Base-by-base conservation (phyloP, 2,888 invertebrate genomes). In the Tetheella fluctuosa region DNA sequence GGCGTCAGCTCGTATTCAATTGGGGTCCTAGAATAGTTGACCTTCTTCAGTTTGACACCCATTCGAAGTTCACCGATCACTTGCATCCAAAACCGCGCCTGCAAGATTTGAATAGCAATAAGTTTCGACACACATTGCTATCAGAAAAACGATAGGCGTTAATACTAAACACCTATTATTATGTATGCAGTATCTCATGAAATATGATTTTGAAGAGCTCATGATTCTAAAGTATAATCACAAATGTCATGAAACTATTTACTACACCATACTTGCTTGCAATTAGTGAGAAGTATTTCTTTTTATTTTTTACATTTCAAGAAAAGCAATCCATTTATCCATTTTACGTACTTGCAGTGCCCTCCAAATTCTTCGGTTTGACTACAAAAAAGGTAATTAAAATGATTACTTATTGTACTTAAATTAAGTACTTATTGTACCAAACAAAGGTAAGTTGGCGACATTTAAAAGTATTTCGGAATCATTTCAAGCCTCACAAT, bases 41-140 rank as follows among this genome's bases (percentile, higher is more conserved):
- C 93, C 89, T 98, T 98, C 93, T 98, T 98, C 85, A 99, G 94
- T 85, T 98, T 96, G 10, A 99, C 98, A 25, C 99, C 99, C 86
- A 96, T 96, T 59, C 99, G 94, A 63, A 99, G 94, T 86, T 99
- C 97, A 69, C 96, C 96, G 85, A 99, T 98, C 54, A 99, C 98
- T 94, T 98, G 98, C 85, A 98, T 96, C 98, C 98, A 98, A 89
- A 99, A 96, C 80, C 98, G 95, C 70, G 98, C 98, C 98, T 97
- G 94, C 23, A 85, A 88, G 68, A 77, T 64, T 61, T 57, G 13
- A 64, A 68, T 57, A 73, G 71, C 74, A 76, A 76, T 76, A 6
- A 76, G 58, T 23, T 39, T 28, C 13, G 8, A 23, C 20, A 34
- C 30, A 23, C 52, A 56, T 81, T 88, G 86, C 86, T 82, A 70